Conservation (phyloP, 2,113 vertebrate genomes). For the Brachypodius melanocephalos region DNA sequence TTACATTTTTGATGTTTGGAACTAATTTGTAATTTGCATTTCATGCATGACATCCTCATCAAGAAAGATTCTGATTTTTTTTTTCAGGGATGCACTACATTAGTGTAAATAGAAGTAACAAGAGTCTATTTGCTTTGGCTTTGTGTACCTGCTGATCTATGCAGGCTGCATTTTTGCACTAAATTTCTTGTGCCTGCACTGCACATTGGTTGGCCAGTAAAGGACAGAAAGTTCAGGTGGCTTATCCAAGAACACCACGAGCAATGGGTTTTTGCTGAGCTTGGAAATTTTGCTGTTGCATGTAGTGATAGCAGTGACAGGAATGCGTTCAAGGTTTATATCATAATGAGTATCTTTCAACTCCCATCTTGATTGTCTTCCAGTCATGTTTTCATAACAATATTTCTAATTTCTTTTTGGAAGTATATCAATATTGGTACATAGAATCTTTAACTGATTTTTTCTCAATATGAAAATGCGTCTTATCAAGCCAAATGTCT, state of each 20-base stretch:
- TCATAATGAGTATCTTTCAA: background rate
- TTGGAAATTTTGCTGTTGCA: background rate
- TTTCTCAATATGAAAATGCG: background rate
- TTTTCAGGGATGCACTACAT: background rate
- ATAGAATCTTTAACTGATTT: background rate
- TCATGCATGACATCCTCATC: slow-evolving; percentile 8
- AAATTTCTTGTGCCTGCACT: background rate
- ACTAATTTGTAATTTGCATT: slow-evolving; percentile 30
- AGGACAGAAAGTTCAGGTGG: background rate
- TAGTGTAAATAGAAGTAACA: background rate
- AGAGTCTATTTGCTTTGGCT: background rate
- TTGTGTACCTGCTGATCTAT: background rate
- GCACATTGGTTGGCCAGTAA: background rate
- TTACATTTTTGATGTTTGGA: slow-evolving; percentile 3
- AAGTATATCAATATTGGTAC: background rate
- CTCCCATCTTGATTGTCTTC: background rate
- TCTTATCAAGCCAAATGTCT: background rate
- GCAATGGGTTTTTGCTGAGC: background rate
- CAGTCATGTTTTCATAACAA: background rate
- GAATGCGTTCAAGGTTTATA: background rate
- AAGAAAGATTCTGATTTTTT: background rate
- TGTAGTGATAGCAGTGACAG: background rate
- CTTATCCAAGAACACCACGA: background rate
- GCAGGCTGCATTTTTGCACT: background rate
- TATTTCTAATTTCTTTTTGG: background rate